phyloP scores from a whole-genome alignment of 2,113 vertebrate genomes.

The Speoplatyrhinus poulsoni region DNA sequence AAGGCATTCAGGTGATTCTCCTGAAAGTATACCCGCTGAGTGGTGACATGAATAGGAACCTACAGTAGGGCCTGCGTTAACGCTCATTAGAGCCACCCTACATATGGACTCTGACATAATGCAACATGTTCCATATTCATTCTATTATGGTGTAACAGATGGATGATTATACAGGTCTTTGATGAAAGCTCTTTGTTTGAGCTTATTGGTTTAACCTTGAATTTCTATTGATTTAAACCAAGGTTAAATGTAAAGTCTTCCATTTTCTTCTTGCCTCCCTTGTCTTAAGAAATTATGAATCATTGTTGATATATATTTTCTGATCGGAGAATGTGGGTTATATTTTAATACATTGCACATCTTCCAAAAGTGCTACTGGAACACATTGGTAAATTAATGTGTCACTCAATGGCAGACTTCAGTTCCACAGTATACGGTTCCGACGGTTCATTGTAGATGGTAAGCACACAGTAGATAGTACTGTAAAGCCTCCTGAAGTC shows the following conservation, averaged over 20 bases:
- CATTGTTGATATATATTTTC: slow-evolving; percentile 2
- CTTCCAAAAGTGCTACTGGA: too few relatives aligned
- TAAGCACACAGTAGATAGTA: too few relatives aligned
- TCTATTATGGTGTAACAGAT: slow-evolving; percentile 17
- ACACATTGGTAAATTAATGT: too few relatives aligned
- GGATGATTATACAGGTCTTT: neutral
- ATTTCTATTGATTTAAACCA: neutral
- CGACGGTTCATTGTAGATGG: too few relatives aligned
- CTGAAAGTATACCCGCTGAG: slow-evolving; percentile 39
- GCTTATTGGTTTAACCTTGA: slow-evolving; percentile 12
- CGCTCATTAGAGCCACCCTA: slow-evolving; percentile 8
- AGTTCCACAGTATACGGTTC: too few relatives aligned
- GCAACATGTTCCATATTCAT: slow-evolving; percentile 24
- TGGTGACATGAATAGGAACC: slow-evolving; percentile 38
- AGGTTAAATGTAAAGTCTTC: slow-evolving; percentile 39
- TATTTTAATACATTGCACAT: too few relatives aligned
- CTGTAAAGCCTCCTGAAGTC: too few relatives aligned
- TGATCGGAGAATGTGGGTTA: neutral
- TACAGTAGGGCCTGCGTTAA: slow-evolving; percentile 8
- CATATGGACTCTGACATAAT: neutral
- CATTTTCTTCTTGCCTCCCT: slow-evolving; percentile 27
- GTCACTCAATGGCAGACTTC: too few relatives aligned
- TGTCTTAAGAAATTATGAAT: slow-evolving; percentile 35
- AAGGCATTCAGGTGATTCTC: slow-evolving; percentile 35
- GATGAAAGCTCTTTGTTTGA: neutral